Evolutionary conservation across 1,140 invertebrate genomes (phyloP).

Genomic region (Contarinia nasturtii): DNA sequence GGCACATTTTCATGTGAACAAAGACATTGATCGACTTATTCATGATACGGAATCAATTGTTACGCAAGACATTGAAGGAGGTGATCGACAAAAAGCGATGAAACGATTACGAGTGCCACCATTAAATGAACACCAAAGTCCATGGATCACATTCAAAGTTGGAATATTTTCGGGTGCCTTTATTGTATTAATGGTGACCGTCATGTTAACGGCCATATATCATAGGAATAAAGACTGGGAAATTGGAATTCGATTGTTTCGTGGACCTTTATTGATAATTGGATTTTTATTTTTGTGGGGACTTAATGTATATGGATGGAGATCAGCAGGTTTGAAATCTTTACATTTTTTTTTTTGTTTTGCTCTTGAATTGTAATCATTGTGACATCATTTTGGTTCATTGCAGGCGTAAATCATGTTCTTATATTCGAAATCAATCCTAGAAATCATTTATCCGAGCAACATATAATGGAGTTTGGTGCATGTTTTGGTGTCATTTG

Average conservation of each 20-base stretch:
- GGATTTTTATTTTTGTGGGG: slow-evolving; percentile 73
- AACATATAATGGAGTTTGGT: slow-evolving; percentile 74
- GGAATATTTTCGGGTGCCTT: slow-evolving; percentile 69
- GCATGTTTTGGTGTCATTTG: slow-evolving; percentile 71
- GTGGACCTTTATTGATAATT: slow-evolving; percentile 64
- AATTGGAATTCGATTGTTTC: slow-evolving; percentile 47
- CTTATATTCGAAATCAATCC: slow-evolving; percentile 87
- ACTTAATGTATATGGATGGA: slow-evolving; percentile 78
- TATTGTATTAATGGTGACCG: slow-evolving; percentile 51
- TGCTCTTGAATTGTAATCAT: slow-evolving; percentile 70
- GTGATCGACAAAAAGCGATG: slow-evolving; percentile 71
- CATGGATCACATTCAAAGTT: slow-evolving; percentile 70
- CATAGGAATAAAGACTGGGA: slow-evolving; percentile 23
- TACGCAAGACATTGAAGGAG: slow-evolving; percentile 66
- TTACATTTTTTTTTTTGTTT: slow-evolving; percentile 31
- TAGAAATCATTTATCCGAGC: slow-evolving; percentile 67
- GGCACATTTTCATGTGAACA: slow-evolving; percentile 69
- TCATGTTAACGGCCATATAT: slow-evolving; percentile 46
- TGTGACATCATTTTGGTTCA: slow-evolving; percentile 37
- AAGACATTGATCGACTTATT: slow-evolving; percentile 73
- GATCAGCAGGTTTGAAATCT: slow-evolving; percentile 36
- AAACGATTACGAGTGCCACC: slow-evolving; percentile 72
- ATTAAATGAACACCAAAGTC: slow-evolving; percentile 60
- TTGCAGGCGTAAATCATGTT: slow-evolving; percentile 60
- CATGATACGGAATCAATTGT: slow-evolving; percentile 62